Conservation (phyloP, 2,797 vertebrate species). For the Trachurus trachurus region DNA sequence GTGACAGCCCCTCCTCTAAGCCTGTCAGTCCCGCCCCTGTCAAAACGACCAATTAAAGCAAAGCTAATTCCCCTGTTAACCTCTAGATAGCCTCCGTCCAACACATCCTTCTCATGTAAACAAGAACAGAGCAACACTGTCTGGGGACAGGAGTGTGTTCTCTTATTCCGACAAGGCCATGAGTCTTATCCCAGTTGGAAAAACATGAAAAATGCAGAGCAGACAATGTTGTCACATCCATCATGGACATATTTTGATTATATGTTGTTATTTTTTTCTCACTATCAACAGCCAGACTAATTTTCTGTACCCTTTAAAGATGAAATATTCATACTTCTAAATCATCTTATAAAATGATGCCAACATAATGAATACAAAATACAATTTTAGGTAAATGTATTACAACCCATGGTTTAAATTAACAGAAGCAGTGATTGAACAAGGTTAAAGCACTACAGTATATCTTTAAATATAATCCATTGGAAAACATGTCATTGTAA, state of each 20-base stretch:
- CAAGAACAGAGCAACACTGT: not conserved
- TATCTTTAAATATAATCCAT: constrained; percentile 15
- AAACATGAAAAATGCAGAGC: not conserved
- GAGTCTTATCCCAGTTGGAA: not conserved
- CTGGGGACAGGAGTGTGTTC: not conserved
- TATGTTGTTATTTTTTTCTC: not conserved
- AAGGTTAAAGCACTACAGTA: not conserved
- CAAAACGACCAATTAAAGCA: constrained; percentile 86
- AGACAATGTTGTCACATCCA: not conserved
- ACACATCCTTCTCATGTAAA: constrained; percentile 6
- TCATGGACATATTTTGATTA: not conserved
- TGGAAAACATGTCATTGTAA: constrained; percentile 5
- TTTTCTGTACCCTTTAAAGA: not conserved
- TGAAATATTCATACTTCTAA: not conserved
- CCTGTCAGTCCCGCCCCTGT: constrained; percentile 78
- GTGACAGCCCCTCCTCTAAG: constrained; percentile 86
- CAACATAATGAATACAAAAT: too few relatives aligned
- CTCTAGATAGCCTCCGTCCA: constrained; percentile 45
- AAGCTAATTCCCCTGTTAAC: constrained; percentile 86
- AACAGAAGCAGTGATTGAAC: not conserved
- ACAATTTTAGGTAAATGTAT: not conserved
- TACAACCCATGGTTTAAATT: not conserved
- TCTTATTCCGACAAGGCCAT: not conserved
- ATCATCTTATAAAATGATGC: not conserved
- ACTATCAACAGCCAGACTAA: too few relatives aligned